Percentiles rank a stretch among this genome's conserved stretches.
Conservation (phyloP, 2,888 invertebrate species). For the Adelphocoris suturalis region DNA sequence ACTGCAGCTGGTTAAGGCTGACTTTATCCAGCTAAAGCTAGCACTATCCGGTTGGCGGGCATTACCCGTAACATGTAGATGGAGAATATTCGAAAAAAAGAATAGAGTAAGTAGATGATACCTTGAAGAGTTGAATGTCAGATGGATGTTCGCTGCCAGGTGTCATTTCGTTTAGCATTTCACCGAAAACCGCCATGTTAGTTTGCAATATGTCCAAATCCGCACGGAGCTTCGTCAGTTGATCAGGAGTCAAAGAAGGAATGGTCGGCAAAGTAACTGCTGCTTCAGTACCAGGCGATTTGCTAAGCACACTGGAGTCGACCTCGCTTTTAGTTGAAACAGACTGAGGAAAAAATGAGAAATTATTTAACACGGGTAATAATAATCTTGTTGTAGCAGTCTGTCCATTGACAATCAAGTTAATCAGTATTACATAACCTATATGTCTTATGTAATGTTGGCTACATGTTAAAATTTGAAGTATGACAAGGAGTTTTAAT, state of each 20-base stretch:
- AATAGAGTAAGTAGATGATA: slow-evolving; percentile 78
- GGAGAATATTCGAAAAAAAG: background rate
- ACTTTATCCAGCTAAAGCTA: too few species aligned
- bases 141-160: slow-evolving; percentile 91
- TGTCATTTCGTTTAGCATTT: slow-evolving; percentile 95
- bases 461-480: too few species aligned
- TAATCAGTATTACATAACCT: too few species aligned
- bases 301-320: slow-evolving; percentile 46
- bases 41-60: too few species aligned
- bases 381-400: background rate
- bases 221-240: slow-evolving; percentile 91
- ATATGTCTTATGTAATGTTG: too few species aligned
- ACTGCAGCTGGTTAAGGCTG: too few species aligned
- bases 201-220: slow-evolving; percentile 96
- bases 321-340: slow-evolving; percentile 45
- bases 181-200: slow-evolving; percentile 95
- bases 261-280: slow-evolving; percentile 37
- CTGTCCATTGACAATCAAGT: too few species aligned
- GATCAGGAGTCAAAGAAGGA: slow-evolving; percentile 85
- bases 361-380: background rate
- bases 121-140: slow-evolving; percentile 92
- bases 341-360: slow-evolving; percentile 2
- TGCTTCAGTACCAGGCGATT: slow-evolving; percentile 58
- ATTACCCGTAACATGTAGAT: too few species aligned
- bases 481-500: too few species aligned